A percentile compares a stretch with the other conserved stretches of the same genome.
Evolutionary conservation across 2,113 vertebrate species (phyloP).

Genomic region (cattle (Bos taurus)): ARS-UCD2.0 NC_037330.1:73547001-73547500

Average conservation of each 20-base stretch:
- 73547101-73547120: background rate
- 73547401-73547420: background rate
- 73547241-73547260: background rate
- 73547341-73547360: background rate
- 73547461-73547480: background rate
- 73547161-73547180: background rate
- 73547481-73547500: constrained; percentile 49
- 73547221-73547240: background rate
- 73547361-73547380: background rate
- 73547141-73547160: constrained; percentile 17
- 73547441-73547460: background rate
- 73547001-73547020: background rate
- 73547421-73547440: constrained; percentile 5
- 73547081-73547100: background rate
- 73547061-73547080: background rate
- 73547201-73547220: background rate
- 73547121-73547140: background rate
- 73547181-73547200: background rate
- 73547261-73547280: background rate
- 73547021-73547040: background rate
- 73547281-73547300: background rate
- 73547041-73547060: background rate
- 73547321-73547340: background rate
- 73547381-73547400: background rate
- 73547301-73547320: background rate